Evolutionary conservation across 2,888 invertebrate species (phyloP).

Genomic region (Lasioglossum pauxillum): DNA sequence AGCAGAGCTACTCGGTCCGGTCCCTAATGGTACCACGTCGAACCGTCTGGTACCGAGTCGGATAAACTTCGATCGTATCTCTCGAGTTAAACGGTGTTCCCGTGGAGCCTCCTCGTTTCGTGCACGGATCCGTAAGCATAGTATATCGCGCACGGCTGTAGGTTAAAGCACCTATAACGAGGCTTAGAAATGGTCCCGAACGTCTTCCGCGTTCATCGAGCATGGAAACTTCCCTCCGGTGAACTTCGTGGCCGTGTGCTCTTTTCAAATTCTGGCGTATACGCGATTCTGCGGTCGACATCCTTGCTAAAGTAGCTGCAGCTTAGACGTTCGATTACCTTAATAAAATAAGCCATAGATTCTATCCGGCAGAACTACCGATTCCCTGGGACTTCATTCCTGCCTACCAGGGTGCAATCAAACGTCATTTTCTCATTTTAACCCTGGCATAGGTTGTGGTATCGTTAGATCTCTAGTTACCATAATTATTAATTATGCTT

Average conservation of each 20-base stretch:
- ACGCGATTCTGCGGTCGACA: neutral
- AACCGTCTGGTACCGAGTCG: constrained; percentile 53
- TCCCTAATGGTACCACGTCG: constrained; percentile 42
- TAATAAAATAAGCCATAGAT: neutral
- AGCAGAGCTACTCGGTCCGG: constrained; percentile 22
- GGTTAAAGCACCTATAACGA: constrained; percentile 62
- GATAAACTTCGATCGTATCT: constrained; percentile 70
- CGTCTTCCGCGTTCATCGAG: constrained; percentile 39
- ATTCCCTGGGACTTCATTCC: neutral
- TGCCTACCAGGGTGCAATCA: neutral
- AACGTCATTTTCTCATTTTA: neutral
- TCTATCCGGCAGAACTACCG: neutral
- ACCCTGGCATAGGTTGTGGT: too few relatives aligned
- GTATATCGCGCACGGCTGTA: constrained; percentile 44
- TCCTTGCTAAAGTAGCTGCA: neutral
- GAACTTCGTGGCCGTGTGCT: constrained; percentile 7
- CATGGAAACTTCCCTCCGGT: constrained; percentile 14
- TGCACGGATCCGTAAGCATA: constrained; percentile 53
- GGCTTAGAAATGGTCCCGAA: constrained; percentile 35
- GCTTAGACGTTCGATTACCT: neutral
- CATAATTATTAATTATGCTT: too few relatives aligned
- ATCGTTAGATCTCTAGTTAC: neutral
- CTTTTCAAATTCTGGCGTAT: constrained; percentile 11
- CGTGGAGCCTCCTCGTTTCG: constrained; percentile 55
- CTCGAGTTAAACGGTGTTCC: constrained; percentile 54